Conservation (phyloP, 2,888 invertebrate species). For the Dynastes grantii region DNA sequence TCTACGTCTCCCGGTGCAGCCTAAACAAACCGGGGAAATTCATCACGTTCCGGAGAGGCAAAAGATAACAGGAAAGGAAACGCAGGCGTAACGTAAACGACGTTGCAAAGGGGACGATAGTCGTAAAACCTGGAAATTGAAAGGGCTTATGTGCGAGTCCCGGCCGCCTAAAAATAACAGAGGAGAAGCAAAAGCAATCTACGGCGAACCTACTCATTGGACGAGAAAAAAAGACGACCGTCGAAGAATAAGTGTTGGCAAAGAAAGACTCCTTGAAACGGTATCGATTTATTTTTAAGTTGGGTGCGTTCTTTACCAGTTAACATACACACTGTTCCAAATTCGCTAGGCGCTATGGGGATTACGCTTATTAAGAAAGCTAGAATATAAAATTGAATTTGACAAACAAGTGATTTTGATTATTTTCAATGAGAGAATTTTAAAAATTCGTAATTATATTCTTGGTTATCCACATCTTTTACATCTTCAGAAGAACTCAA, state of each 20-base stretch:
- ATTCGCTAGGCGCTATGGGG: too few species aligned
- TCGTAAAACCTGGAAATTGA: conserved; percentile 64
- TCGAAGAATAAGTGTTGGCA: not conserved
- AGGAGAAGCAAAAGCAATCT: conserved; percentile 57
- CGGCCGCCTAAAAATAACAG: conserved; percentile 61
- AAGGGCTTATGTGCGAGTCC: conserved; percentile 62
- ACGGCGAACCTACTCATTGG: conserved; percentile 33
- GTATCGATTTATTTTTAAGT: too few species aligned
- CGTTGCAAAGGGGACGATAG: conserved; percentile 59
- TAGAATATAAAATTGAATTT: too few species aligned
- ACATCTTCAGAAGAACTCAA: too few species aligned
- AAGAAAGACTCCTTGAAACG: too few species aligned
- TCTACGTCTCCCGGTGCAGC: conserved; percentile 58
- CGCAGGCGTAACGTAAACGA: conserved; percentile 62
- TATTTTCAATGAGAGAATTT: too few species aligned
- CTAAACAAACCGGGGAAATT: conserved; percentile 58
- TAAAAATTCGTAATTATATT: too few species aligned
- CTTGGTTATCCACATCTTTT: too few species aligned
- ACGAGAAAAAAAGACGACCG: not conserved
- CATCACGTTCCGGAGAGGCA: conserved; percentile 58
- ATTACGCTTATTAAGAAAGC: too few species aligned
- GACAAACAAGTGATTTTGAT: too few species aligned
- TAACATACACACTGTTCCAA: too few species aligned
- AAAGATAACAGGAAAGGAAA: conserved; percentile 63
- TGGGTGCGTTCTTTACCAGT: too few species aligned